Evolutionary conservation across 2,888 invertebrate species (phyloP).

Genomic region (Criorhina ranunculi): DNA sequence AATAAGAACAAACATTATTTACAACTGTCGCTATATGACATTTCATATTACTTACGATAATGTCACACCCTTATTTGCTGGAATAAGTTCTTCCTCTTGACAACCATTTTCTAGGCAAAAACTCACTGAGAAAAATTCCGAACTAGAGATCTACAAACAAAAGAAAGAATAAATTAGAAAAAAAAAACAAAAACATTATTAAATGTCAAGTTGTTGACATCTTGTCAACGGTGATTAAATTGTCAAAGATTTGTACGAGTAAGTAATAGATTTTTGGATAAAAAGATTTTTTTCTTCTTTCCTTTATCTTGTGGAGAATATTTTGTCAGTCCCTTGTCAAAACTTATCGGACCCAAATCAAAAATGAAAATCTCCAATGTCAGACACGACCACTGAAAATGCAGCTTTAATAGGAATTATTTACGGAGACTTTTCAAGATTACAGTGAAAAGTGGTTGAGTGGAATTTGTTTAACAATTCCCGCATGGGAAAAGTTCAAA

Average conservation of each 20-base stretch:
- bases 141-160: conserved; percentile 88
- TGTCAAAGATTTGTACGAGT: conserved; percentile 35
- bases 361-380: neutral
- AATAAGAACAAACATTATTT: neutral
- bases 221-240: conserved; percentile 20
- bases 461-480: conserved; percentile 6
- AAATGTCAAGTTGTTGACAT: conserved; percentile 36
- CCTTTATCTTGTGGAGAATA: conserved; percentile 6
- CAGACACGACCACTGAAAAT: conserved; percentile 6
- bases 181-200: conserved; percentile 5
- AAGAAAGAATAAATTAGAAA: conserved; percentile 6
- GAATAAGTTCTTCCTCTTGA: conserved; percentile 88
- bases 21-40: neutral
- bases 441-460: conserved; percentile 16
- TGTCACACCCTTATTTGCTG: conserved; percentile 88
- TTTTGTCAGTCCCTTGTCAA: conserved; percentile 42
- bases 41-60: conserved; percentile 86
- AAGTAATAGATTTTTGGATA: neutral
- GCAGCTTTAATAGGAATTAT: conserved; percentile 13
- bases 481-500: conserved; percentile 1
- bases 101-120: conserved; percentile 87
- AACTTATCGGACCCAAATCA: conserved; percentile 40
- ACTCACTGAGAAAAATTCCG: conserved; percentile 90
- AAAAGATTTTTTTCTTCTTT: neutral
- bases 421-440: conserved; percentile 21